Evolutionary conservation across 2,888 invertebrate species (phyloP).

Genomic region (Nemotelus nigrinus): DNA sequence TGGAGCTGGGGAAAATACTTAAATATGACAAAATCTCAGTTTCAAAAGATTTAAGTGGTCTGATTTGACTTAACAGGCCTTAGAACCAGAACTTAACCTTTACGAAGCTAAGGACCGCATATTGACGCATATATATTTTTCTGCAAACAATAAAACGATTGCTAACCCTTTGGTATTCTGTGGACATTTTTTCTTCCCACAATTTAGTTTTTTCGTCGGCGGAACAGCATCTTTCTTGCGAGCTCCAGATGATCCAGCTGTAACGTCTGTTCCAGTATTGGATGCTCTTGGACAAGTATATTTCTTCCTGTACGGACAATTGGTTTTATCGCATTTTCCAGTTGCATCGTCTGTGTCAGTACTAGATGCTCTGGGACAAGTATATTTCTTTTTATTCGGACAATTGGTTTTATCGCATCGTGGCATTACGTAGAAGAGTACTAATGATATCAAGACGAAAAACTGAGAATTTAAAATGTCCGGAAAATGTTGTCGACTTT

Average conservation of each 20-base stretch:
- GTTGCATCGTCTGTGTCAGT: no score
- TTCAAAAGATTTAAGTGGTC: no score
- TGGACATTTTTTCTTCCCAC: conserved; percentile 20
- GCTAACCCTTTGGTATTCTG: background rate
- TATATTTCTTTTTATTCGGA: background rate
- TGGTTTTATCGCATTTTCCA: no score
- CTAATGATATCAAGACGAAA: background rate
- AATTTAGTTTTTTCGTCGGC: background rate
- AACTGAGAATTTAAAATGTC: background rate
- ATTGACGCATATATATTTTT: no score
- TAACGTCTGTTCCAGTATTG: background rate
- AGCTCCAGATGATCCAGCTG: background rate
- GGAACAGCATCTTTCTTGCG: background rate
- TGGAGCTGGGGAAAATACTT: no score
- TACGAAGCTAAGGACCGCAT: no score
- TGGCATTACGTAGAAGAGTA: background rate
- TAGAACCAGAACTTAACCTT: no score
- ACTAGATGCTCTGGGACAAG: background rate
- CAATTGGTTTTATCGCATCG: background rate
- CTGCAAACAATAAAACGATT: no score
- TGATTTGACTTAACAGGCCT: no score
- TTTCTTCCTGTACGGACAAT: no score
- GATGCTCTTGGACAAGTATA: no score
- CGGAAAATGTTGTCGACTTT: background rate
- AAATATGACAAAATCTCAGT: no score